Evolutionary conservation across 2,797 vertebrate genomes (phyloP), one percentile per base, ranked within the genome.

Genomic region (Rhabdomys pumilio): DNA sequence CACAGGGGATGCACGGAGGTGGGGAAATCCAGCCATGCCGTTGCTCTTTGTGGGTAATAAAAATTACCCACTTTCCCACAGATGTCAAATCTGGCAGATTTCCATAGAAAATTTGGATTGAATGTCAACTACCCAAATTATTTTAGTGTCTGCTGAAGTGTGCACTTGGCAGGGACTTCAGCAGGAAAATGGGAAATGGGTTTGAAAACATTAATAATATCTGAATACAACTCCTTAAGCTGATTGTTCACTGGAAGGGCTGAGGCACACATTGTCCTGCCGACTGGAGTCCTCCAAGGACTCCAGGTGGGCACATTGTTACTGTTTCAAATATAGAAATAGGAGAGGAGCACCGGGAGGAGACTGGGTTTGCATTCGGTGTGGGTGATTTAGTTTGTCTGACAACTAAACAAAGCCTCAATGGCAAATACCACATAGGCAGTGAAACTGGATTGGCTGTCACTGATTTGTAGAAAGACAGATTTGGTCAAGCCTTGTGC

Each of bases 41-140:
- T 98, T 96, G 97, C 98, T 99, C 98, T 99, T 98, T 98, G 98
- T 97, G 98, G 98, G 98, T 98, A 98, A 98, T 98, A 98, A 98
- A 98, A 99, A 98, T 98, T 98, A 98, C 98, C 98, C 98, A 98
- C 98, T 98, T 98, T 98, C 98, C 98, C 98, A 98, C 98, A 99
- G 98, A 99, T 99, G 98, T 99, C 98, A 57, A 98, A 98, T 98
- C 98, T 99, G 99, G 99, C 98, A 98, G 97, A 98, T 98, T 98
- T 98, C 99, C 99, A 99, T 97, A 96, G 98, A 98, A 98, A 98
- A 98, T 98, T 98, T 98, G 98, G 98, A 99, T 98, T 97, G 98
- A 98, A 97, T 98, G 98, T 98, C 98, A 98, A 98, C 98, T 98
- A 98, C 98, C 98, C 98, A 98, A 98, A 99, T 98, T 98, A 98